Evolutionary conservation across 2,113 vertebrate species (phyloP).

Genomic region (Equus quagga): DNA sequence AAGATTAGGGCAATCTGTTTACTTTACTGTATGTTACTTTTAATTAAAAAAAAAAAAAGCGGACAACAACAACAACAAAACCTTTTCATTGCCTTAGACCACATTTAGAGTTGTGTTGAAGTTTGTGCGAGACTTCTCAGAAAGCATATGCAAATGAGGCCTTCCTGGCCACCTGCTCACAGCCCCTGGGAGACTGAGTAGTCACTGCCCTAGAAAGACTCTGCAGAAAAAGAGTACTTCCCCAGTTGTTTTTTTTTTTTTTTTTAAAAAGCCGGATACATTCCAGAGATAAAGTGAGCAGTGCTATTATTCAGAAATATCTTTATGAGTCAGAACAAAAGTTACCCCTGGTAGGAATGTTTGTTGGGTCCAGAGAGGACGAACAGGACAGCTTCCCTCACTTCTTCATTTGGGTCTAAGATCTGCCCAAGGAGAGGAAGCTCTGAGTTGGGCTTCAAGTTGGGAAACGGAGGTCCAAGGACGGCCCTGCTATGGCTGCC

Average conservation of each 20-base stretch:
- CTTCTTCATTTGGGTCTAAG: not conserved
- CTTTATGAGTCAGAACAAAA: constrained; percentile 71
- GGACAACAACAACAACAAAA: not conserved
- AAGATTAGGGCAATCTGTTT: not conserved
- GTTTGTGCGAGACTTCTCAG: not conserved
- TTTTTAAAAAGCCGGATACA: constrained; percentile 35
- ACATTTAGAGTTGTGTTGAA: not conserved
- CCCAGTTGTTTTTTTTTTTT: not conserved
- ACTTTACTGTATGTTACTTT: not conserved
- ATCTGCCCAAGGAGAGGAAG: not conserved
- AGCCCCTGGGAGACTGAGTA: not conserved
- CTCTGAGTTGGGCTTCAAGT: not conserved
- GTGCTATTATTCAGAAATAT: constrained; percentile 59
- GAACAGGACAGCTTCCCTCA: not conserved
- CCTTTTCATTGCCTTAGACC: not conserved
- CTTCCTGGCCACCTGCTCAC: not conserved
- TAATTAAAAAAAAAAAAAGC: not conserved
- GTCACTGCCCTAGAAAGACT: not conserved
- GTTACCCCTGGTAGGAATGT: constrained; percentile 50
- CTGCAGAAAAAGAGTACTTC: constrained; percentile 13
- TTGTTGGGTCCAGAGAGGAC: not conserved
- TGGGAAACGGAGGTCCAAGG: not conserved
- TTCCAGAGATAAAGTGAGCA: constrained; percentile 67
- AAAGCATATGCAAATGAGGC: constrained; percentile 56
- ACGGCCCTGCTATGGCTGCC: not conserved